Evolutionary conservation across 2,113 vertebrate species (phyloP), one percentile per base, ranked within the genome.

Genomic region (Saguinus midas): DNA sequence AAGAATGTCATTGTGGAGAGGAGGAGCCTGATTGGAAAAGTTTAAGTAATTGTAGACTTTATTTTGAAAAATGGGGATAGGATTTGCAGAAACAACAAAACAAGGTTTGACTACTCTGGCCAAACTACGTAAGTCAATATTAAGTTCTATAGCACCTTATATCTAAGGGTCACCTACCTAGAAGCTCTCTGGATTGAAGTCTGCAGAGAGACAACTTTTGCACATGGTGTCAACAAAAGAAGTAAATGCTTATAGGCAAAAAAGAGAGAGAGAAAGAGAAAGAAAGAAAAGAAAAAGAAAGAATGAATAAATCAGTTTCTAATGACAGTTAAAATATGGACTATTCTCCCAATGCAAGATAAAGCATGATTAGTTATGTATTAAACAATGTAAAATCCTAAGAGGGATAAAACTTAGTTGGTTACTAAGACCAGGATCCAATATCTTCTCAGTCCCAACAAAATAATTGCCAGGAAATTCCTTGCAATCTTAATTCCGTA

Each of bases 1-100:
- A 98, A 98, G 97, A 98, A 98, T 98, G 98, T 97, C 98, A 98
- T 98, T 98, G 97, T 96, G 96, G 96, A 98, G 98, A 98, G 98
- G 97, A 98, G 92, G 96, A 98, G 96, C 40, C 97, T 72, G 97
- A 90, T 84, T 98, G 95, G 92, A 94, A 98, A 98, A 98, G 98
- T 98, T 98, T 94, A 98, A 97, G 92, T 58, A 95, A 96, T 97
- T 98, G 96, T 95, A 95, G 95, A 96, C 95, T 98, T 98, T 97
- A 96, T 96, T 97, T 68, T 88, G 97, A 98, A 98, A 97, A 94
- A 96, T 87, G 76, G 43, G 93, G 66, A 73, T 92, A 95, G 90
- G 61, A 98, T 97, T 97, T 1, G 0, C 93, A 79, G 82, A 43
- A 96, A 79, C 10, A n/a, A 35, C 58, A 45, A 81, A 73, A 70